These are phyloP conservation scores for Istiophorus platypterus DNA, from an alignment of 2,113 vertebrate genomes.

Conservation along the genomic window DNA sequence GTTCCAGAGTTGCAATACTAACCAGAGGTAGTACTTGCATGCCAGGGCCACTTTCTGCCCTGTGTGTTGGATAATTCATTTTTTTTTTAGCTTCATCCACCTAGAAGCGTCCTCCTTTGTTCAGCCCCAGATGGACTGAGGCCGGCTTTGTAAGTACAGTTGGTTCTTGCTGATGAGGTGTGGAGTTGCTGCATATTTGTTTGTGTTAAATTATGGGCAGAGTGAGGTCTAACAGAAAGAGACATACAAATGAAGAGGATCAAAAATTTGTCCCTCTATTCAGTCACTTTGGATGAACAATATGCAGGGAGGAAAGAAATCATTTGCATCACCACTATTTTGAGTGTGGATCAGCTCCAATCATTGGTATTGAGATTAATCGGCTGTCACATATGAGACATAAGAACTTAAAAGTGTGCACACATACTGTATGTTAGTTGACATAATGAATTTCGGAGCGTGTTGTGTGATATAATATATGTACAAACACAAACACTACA, in stretches of 20 bases:
- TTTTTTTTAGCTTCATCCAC: not conserved
- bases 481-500: not conserved
- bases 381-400: not conserved
- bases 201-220: not conserved
- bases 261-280: conserved; percentile 1
- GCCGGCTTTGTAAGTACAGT: not conserved
- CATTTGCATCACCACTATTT: not conserved
- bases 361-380: not conserved
- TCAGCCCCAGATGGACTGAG: not conserved
- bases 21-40: conserved; percentile 4
- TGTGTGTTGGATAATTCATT: not conserved
- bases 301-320: not conserved
- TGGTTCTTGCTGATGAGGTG: conserved; percentile 39
- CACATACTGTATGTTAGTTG: not conserved
- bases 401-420: no score
- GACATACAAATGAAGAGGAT: conserved; percentile 36
- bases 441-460: not conserved
- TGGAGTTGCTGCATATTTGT: conserved; percentile 16
- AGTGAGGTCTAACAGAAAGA: conserved; percentile 30
- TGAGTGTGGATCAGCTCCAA: not conserved
- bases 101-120: not conserved
- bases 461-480: not conserved
- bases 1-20: conserved; percentile 7
- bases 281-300: not conserved
- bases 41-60: not conserved